phyloP scores from a whole-genome alignment of 2,113 vertebrate genomes.

The Malurus elegans region DNA sequence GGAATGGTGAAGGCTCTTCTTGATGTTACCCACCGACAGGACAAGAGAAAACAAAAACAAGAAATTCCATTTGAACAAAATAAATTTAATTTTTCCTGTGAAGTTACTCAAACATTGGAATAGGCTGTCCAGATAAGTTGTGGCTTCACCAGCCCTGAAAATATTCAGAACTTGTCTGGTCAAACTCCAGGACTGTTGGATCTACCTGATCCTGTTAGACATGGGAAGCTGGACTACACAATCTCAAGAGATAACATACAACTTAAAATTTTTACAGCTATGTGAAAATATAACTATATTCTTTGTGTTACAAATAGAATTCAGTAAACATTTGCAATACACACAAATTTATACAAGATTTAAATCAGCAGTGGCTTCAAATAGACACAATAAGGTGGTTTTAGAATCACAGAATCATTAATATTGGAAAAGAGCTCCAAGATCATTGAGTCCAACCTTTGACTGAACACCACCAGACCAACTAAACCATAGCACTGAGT shows the following conservation, averaged over 20 bases:
- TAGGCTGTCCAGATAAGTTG: background rate
- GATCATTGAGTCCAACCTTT: background rate
- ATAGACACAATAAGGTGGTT: background rate
- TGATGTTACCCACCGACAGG: background rate
- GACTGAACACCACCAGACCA: background rate
- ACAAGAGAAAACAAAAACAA: background rate
- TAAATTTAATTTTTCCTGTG: background rate
- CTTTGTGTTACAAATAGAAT: background rate
- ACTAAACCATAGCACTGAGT: background rate
- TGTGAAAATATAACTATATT: background rate
- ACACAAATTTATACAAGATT: background rate
- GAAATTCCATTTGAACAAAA: background rate
- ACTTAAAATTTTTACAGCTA: background rate
- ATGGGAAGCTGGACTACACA: background rate
- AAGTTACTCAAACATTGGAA: background rate
- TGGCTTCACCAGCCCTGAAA: background rate
- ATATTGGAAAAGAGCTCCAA: background rate
- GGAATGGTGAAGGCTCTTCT: background rate
- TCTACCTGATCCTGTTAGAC: background rate
- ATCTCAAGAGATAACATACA: background rate
- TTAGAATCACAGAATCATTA: background rate
- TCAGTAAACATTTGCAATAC: background rate
- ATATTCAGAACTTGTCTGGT: background rate
- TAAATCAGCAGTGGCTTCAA: background rate
- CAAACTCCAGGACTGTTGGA: background rate